Evolutionary conservation across 2,797 vertebrate genomes (phyloP).

Genomic region (Myotis vivesi): DNA sequence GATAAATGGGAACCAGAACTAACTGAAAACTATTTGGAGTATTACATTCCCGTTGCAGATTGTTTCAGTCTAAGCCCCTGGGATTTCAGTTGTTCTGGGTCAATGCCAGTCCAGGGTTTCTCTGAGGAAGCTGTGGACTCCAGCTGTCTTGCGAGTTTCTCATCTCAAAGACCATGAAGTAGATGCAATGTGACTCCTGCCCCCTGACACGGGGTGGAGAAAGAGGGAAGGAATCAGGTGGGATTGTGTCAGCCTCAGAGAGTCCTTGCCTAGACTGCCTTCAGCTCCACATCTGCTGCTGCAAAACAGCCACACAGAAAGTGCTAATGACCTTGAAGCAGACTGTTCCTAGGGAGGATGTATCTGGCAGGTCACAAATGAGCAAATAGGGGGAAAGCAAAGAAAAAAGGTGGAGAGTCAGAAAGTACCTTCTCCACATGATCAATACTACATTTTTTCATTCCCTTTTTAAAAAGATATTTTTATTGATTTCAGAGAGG

Average conservation of each 20-base stretch:
- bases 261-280: background rate
- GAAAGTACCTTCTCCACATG: background rate
- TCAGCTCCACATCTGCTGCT: background rate
- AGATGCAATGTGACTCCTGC: background rate
- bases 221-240: background rate
- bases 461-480: background rate
- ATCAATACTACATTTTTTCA: background rate
- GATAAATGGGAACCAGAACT: constrained; percentile 62
- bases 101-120: background rate
- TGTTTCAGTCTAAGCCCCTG: background rate
- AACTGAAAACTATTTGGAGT: constrained; percentile 49
- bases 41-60: constrained; percentile 35
- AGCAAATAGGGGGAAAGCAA: background rate
- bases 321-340: background rate
- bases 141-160: constrained; percentile 44
- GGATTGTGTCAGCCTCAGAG: background rate
- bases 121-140: constrained; percentile 15
- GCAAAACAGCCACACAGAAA: background rate
- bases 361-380: background rate
- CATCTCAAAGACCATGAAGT: constrained; percentile 5
- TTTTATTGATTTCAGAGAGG: background rate
- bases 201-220: background rate
- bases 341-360: background rate
- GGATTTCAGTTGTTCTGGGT: constrained; percentile 50
- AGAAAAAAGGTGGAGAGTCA: background rate